phyloP scores from a whole-genome alignment of 37 sponge, comb jelly and placozoan genomes.

The Cliona cf. orientalis region DNA sequence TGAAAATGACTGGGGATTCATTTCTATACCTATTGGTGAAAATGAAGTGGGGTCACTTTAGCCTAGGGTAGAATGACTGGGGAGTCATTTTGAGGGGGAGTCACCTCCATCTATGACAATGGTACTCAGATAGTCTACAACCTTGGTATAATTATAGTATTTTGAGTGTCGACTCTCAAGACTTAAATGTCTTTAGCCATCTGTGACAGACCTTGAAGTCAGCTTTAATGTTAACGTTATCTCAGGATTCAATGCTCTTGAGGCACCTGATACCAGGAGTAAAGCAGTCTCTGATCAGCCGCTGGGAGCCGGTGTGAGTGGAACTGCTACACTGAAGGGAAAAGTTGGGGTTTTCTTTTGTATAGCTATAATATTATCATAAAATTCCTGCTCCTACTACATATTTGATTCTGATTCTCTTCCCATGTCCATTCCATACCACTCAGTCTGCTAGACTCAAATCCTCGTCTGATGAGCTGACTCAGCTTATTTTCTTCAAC shows the following conservation, averaged over 20 bases:
- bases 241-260: conserved; percentile 17
- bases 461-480: too few relatives aligned
- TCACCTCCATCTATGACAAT: too few relatives aligned
- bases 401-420: conserved; percentile 1
- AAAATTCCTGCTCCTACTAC: background rate
- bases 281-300: background rate
- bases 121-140: too few relatives aligned
- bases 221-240: conserved; percentile 53
- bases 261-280: conserved; percentile 45
- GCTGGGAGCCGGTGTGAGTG: background rate
- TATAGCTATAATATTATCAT: conserved; percentile 29
- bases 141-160: too few relatives aligned
- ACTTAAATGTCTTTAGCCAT: conserved; percentile 69
- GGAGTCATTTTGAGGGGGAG: too few relatives aligned
- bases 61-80: too few relatives aligned
- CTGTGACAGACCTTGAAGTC: conserved; percentile 56
- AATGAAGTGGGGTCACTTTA: too few relatives aligned
- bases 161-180: too few relatives aligned
- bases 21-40: too few relatives aligned
- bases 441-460: conserved; percentile 68
- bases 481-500: conserved; percentile 48
- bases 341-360: conserved; percentile 26
- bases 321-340: conserved; percentile 56
- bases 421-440: conserved; percentile 61
- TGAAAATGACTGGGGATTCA: too few relatives aligned